Evolutionary conservation across 2,888 invertebrate genomes (phyloP).

Genomic region (Parnassius apollo): DNA sequence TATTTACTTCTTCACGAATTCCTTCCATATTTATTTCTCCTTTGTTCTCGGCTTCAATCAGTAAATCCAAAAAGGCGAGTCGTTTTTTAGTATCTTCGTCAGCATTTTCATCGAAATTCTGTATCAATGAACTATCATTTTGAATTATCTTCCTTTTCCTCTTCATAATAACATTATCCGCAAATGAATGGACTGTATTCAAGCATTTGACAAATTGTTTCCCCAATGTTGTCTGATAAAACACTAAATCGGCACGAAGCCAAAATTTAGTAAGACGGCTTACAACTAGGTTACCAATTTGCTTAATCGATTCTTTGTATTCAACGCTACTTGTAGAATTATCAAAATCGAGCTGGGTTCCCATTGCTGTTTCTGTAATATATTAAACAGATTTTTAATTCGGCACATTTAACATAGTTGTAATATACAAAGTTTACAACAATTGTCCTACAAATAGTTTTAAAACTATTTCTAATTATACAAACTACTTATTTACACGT

Average conservation of each 20-base stretch:
- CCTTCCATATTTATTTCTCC: slow-evolving; percentile 82
- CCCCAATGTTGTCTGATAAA: slow-evolving; percentile 64
- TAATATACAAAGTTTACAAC: too few species aligned
- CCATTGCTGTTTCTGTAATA: slow-evolving; percentile 83
- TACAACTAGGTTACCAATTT: slow-evolving; percentile 51
- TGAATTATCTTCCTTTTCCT: slow-evolving; percentile 42
- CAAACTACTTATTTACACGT: too few species aligned
- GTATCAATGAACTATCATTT: neutral
- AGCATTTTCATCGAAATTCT: slow-evolving; percentile 25
- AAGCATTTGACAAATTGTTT: slow-evolving; percentile 69
- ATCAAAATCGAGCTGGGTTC: slow-evolving; percentile 71
- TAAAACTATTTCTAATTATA: too few species aligned
- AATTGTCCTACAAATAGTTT: too few species aligned
- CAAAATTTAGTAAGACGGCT: slow-evolving; percentile 71
- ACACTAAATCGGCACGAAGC: slow-evolving; percentile 78
- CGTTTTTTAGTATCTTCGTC: slow-evolving; percentile 61
- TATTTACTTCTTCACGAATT: slow-evolving; percentile 86
- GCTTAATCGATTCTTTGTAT: slow-evolving; percentile 76
- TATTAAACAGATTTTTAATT: too few species aligned
- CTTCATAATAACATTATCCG: slow-evolving; percentile 77
- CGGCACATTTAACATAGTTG: too few species aligned
- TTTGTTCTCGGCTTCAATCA: slow-evolving; percentile 81
- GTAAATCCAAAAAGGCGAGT: slow-evolving; percentile 84
- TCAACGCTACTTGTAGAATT: slow-evolving; percentile 56
- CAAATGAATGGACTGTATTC: slow-evolving; percentile 73